Percentiles rank a stretch among this genome's conserved stretches.
Conservation (phyloP, 2,888 invertebrate species). For the Heliconius ismenius region DNA sequence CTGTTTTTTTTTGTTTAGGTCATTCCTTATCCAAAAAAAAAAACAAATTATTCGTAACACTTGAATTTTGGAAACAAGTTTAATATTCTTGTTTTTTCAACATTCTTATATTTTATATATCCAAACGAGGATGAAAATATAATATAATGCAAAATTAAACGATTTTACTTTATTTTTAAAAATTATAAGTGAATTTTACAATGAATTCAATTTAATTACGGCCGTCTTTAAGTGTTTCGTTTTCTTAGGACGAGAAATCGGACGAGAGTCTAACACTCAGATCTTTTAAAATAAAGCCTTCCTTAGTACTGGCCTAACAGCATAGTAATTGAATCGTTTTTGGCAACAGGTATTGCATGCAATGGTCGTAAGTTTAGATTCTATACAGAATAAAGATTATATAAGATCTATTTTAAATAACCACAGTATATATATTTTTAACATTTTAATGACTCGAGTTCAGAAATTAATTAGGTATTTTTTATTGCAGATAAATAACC, state of each 20-base stretch:
- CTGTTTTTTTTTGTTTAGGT: not conserved
- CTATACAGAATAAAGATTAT: too few relatives aligned
- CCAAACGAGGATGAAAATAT: not conserved
- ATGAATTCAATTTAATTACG: not conserved
- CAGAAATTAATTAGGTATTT: too few relatives aligned
- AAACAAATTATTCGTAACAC: constrained; percentile 15
- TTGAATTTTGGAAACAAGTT: constrained; percentile 1
- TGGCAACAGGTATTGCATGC: not conserved
- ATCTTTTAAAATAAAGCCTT: not conserved
- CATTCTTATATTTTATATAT: not conserved
- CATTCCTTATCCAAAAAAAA: too few relatives aligned
- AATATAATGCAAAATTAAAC: not conserved
- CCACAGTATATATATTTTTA: too few relatives aligned
- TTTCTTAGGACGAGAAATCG: too few relatives aligned
- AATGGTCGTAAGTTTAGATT: not conserved
- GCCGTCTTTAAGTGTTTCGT: not conserved
- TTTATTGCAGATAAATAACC: too few relatives aligned
- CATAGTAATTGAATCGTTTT: not conserved
- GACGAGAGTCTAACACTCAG: too few relatives aligned
- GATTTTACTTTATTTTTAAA: not conserved
- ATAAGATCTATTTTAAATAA: too few relatives aligned
- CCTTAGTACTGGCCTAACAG: not conserved
- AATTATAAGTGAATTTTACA: not conserved
- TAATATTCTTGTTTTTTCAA: not conserved
- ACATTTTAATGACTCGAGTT: too few relatives aligned